Base-by-base conservation (phyloP, 2,797 vertebrate species). In the Gambusia yucatana region DNA sequence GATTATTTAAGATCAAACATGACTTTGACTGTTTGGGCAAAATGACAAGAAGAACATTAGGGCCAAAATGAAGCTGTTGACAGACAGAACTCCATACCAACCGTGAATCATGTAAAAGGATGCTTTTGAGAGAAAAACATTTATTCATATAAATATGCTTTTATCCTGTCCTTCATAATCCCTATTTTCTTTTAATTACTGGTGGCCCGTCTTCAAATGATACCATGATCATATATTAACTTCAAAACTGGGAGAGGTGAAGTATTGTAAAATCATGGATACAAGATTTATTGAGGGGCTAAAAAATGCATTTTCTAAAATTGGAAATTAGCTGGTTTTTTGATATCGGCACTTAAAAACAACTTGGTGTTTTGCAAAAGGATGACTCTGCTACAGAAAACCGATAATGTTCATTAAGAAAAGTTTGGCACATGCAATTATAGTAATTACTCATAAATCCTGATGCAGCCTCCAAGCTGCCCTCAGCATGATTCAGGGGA, bases 401-500 rank as follows among this genome's bases (percentile, higher is more conserved):
- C 67, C 13, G 3, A 28, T 16, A 46, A 44, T 44, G 25, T 46
- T 46, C 25, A 46, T 67, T 67, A 25, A 28, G 43, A 70, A 70
- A 70, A 16, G 39, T 70, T 70, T 44, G 25, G 13, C 41, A 70
- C 67, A 70, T 6, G 16, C 41, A 44, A 44, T n/a, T 70, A n/a
- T 46, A 44, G 43, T 70, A 70, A 44, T 70, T 70, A 46, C 67
- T 70, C 67, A 44, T 70, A 70, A 44, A 33, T 13, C 50, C 13
- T 57, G 55, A 0, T 2, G 8, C 28, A 61, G 73, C 33, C 20
- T 48, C 25, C n/a, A 47, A 52, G 22, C 25, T 81, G 72, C 78
- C 22, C 47, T 73, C 71, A 48, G 77, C 39, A 16, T 55, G 30
- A 76, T 46, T 75, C n/a, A 57, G 9, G 71, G 77, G 74, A 72